Evolutionary conservation across 2,113 vertebrate species (phyloP), one percentile per base, ranked within the genome.

Genomic region (Telmatochromis brichardi): DNA sequence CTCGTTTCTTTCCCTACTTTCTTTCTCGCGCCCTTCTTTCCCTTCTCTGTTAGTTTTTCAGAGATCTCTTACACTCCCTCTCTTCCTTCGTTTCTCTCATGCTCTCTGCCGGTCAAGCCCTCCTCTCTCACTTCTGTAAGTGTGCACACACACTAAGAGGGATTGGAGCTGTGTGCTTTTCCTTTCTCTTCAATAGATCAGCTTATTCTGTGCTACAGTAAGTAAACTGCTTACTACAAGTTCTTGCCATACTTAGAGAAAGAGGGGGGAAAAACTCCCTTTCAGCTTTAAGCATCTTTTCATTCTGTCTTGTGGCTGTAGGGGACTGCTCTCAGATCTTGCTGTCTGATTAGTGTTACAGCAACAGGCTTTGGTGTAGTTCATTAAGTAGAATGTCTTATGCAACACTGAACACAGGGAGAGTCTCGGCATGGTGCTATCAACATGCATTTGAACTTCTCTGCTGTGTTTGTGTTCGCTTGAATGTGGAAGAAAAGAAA

Each of bases 181-280:
- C 90, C 85, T 84, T 83, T 57, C 89, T 87, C 89, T 86, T 54
- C 89, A 68, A 17, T 78, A 79, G 42, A 91, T 83, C 83, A 85
- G 40, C 91, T 47, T 53, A 33, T 86, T 90, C 82, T 80, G 33
- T 79, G 51, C 71, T 65, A 71, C 87, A 85, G 95, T 96, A 94
- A 95, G 95, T 96, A 91, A 88, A 89, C 82, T 57, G 63, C 91
- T 89, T 88, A 85, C 88, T 89, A 63, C 33, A 1, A 37, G 47
- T 47, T 90, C 19, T 86, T 57, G n/a, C 42, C 45, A 19, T 12
- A 28, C 63, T 86, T 37, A 3, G 31, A 42, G 63, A 47, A 68
- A 68, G 60, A 21, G 63, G 33, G 63, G 63, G 63, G 8, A 2
- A 7, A 73, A 76, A 45, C 73, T 26, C 58, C 45, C 50, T 53